Evolutionary conservation across 2,888 invertebrate species (phyloP), one percentile per base, ranked within the genome.

Genomic region (Hirtodrosophila cameraria): DNA sequence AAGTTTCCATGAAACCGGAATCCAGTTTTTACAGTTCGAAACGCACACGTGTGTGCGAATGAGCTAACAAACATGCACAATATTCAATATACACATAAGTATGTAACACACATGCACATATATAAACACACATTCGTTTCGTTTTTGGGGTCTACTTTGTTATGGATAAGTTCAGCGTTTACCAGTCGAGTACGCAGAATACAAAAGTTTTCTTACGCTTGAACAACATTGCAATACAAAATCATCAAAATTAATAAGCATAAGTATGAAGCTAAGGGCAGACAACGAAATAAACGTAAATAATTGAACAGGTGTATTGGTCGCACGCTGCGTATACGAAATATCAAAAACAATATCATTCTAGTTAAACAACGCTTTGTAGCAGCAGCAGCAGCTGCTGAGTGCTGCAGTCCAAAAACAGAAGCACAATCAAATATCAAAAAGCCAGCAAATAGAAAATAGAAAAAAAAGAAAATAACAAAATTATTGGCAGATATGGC

Each of bases 11-110:
- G 13, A n/a, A 12, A n/a, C n/a, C 16, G n/a, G 18, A 41, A 72
- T 70, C 60, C 64, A 59, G 45, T 52, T 53, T 70, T 72, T 60
- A 57, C 71, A 72, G 71, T 57, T 60, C 42, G 42, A 36, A 63
- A 59, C 54, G 33, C 63, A 68, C 63, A 52, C 43, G 66, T 45
- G 25, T 41, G 18, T 27, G 20, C 15, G 8, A 6, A 6, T 23
- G 5, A 23, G n/a, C 23, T 23, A 6, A 6, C 2, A 7, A 5
- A 7, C 23, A 23, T n/a, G 7, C 23, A 23, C 23, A 23, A 23
- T 23, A 23, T 23, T 20, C 18, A 20, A 20, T 20, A 5, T 18
- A 18, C 18, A 4, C 18, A 18, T 18, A 18, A 18, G 18, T 18
- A 18, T n/a, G n/a, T 5, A 18, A 18, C 18, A 4, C 18, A 18